These are phyloP conservation scores for Epirrita christyi DNA, from an alignment of 2,888 invertebrate species.

Conservation along the genomic window DNA sequence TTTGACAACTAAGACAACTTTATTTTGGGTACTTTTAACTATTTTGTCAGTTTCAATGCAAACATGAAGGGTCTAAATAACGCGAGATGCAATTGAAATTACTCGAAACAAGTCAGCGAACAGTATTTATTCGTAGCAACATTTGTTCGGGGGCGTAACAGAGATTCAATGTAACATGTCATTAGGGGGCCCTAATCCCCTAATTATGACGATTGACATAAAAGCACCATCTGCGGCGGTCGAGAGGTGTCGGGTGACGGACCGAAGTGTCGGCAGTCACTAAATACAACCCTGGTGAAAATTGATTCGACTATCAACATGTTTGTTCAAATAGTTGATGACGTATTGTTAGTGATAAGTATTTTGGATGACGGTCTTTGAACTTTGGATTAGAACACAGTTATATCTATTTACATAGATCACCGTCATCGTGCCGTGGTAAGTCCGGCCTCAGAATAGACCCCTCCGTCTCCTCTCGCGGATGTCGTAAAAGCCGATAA, in stretches of 20 bases:
- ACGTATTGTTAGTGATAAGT: neutral
- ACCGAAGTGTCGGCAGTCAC: conserved; percentile 44
- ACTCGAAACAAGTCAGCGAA: conserved; percentile 57
- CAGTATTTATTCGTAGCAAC: conserved; percentile 68
- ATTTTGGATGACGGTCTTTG: neutral
- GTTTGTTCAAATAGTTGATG: conserved; percentile 28
- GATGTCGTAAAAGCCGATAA: no score
- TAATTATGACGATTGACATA: conserved; percentile 84
- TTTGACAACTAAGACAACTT: no score
- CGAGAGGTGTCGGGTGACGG: conserved; percentile 78
- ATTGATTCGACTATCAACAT: conserved; percentile 49
- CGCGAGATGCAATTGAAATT: conserved; percentile 30
- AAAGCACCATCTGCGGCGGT: conserved; percentile 81
- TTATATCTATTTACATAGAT: no score
- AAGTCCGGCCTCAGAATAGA: no score
- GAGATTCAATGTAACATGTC: conserved; percentile 80
- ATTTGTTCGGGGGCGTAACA: conserved; percentile 80
- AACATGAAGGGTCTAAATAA: conserved; percentile 11
- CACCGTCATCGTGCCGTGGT: no score
- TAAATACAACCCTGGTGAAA: conserved; percentile 44
- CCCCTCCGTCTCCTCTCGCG: no score
- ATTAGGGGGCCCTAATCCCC: conserved; percentile 81
- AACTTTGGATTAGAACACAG: no score
- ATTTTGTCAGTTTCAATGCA: neutral
- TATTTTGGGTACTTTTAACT: no score